These are phyloP conservation scores for Corythoichthys haematopterus DNA, from an alignment of 2,113 vertebrate genomes.

Conservation along the genomic window DNA sequence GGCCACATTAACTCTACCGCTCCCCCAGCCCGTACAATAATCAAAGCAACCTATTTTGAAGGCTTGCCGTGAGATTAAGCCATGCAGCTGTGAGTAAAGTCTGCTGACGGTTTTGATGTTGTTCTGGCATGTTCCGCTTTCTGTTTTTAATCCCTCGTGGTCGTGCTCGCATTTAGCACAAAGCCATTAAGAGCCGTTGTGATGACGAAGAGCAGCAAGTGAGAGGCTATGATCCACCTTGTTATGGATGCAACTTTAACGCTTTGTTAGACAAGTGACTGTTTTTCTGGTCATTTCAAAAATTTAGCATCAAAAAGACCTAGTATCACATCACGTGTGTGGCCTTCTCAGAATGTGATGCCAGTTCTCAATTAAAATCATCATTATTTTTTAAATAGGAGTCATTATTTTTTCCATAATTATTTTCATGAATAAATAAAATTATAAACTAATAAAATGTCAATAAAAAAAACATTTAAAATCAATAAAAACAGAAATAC, in stretches of 20 bases:
- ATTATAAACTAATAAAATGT: too few species aligned
- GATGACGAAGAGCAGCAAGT: conserved; percentile 17
- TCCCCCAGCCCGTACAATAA: background rate
- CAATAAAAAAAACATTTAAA: too few species aligned
- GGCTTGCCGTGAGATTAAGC: conserved; percentile 36
- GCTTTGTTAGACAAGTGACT: background rate
- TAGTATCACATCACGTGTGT: too few species aligned
- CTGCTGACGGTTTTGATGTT: conserved; percentile 35
- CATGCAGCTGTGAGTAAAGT: conserved; percentile 44
- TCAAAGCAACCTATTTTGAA: conserved; percentile 36
- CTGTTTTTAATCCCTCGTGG: conserved; percentile 47
- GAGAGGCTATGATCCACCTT: background rate
- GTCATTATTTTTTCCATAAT: too few species aligned
- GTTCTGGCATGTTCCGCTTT: conserved; percentile 30
- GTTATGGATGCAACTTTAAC: background rate
- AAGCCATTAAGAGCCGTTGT: conserved; percentile 53
- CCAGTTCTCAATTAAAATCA: too few species aligned
- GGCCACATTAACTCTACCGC: background rate
- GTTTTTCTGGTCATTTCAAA: too few species aligned
- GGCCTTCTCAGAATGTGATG: too few species aligned
- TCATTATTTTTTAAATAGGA: too few species aligned
- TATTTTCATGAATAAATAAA: too few species aligned
- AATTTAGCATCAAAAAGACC: too few species aligned
- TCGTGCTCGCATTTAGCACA: conserved; percentile 45
- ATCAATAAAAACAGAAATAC: too few species aligned